Evolutionary conservation across 2,888 invertebrate genomes (phyloP).

Genomic region (Drosophila antonietae): DNA sequence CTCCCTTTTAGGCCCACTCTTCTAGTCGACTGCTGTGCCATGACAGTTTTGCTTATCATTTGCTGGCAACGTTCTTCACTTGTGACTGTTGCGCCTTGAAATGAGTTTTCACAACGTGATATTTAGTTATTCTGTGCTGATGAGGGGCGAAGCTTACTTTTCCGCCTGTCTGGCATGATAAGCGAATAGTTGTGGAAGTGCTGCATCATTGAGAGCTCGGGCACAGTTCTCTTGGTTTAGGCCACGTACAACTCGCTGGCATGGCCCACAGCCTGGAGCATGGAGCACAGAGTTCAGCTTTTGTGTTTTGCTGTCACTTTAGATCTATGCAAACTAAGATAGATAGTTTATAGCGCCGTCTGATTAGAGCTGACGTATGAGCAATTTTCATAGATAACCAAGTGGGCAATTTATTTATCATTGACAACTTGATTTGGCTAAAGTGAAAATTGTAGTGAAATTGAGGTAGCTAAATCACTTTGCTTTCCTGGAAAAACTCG

Average conservation of each 20-base stretch:
- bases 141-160: conserved; percentile 14
- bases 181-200: conserved; percentile 32
- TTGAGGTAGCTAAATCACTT: conserved; percentile 2
- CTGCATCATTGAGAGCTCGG: conserved; percentile 46
- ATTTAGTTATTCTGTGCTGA: conserved; percentile 18
- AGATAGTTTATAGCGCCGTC: conserved; percentile 28
- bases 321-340: conserved; percentile 34
- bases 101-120: conserved; percentile 58
- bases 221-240: not conserved
- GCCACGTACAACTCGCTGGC: not conserved
- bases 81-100: conserved; percentile 34
- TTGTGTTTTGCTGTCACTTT: conserved; percentile 60
- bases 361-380: conserved; percentile 23
- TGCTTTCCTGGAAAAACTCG: not conserved
- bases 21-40: conserved; percentile 27
- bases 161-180: conserved; percentile 37
- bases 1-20: not conserved
- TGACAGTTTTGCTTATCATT: conserved; percentile 79
- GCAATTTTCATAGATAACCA: not conserved
- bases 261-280: not conserved
- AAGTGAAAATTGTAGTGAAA: not conserved
- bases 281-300: conserved; percentile 5
- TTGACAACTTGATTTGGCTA: conserved; percentile 11
- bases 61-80: conserved; percentile 64
- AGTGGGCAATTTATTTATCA: conserved; percentile 5